Evolutionary conservation across 2,797 vertebrate genomes (phyloP).

Genomic region (Pipistrellus nathusii): DNA sequence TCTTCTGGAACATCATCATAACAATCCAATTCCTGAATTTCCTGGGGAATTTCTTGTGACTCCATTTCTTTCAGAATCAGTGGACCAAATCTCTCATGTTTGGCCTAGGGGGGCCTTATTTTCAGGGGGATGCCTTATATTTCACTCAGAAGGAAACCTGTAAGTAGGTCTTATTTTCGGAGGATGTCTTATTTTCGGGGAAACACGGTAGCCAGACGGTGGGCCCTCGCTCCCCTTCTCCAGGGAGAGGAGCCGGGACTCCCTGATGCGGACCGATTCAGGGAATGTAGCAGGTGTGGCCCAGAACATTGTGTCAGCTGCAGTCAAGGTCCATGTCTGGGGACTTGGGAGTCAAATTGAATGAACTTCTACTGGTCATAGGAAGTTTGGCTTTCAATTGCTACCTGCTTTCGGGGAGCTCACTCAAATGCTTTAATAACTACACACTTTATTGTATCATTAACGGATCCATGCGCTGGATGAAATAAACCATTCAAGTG

Average conservation of each 20-base stretch:
- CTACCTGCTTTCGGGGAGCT: not conserved
- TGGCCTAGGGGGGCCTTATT: no score
- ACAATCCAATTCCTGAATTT: no score
- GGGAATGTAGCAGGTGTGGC: not conserved
- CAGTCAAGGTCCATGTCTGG: not conserved
- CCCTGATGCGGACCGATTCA: not conserved
- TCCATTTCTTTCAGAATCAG: no score
- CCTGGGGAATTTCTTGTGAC: no score
- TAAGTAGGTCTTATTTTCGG: no score
- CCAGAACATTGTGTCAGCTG: not conserved
- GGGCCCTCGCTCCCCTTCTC: no score
- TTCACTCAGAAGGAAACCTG: no score
- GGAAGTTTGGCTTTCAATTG: not conserved
- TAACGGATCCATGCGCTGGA: not conserved
- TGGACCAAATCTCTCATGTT: no score
- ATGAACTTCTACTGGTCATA: not conserved
- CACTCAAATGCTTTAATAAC: not conserved
- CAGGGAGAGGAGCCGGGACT: not conserved
- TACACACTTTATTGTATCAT: not conserved
- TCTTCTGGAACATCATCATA: no score
- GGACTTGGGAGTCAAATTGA: not conserved
- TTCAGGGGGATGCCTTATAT: no score
- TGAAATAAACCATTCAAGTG: not conserved
- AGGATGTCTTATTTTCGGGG: no score
- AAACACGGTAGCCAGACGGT: not conserved